Evolutionary conservation across 2,888 invertebrate genomes (phyloP).

Genomic region (Ornithoptera alexandrae): DNA sequence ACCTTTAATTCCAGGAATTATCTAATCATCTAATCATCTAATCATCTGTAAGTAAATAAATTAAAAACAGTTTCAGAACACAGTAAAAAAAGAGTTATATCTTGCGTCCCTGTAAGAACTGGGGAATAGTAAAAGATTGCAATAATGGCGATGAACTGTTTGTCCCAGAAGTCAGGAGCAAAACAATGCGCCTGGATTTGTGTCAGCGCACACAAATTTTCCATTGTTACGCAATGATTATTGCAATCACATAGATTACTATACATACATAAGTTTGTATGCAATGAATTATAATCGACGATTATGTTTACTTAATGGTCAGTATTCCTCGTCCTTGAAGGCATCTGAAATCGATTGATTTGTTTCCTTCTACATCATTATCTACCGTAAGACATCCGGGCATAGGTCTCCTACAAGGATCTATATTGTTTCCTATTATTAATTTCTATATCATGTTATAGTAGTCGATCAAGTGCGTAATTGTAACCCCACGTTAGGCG

Average conservation of each 20-base stretch:
- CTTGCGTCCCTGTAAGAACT: neutral
- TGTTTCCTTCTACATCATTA: too few relatives aligned
- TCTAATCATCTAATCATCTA: too few relatives aligned
- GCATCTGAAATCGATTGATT: too few relatives aligned
- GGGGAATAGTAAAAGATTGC: conserved; percentile 10
- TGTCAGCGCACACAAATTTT: conserved; percentile 2
- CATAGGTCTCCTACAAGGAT: too few relatives aligned
- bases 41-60: neutral
- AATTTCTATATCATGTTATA: too few relatives aligned
- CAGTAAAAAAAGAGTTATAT: neutral
- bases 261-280: neutral
- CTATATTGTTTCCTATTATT: too few relatives aligned
- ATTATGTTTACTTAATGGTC: too few relatives aligned
- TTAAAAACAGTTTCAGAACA: neutral
- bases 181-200: conserved; percentile 14
- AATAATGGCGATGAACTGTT: conserved; percentile 3
- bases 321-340: too few relatives aligned
- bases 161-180: conserved; percentile 2
- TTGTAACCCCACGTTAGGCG: too few relatives aligned
- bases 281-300: neutral
- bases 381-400: too few relatives aligned
- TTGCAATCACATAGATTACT: neutral
- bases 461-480: too few relatives aligned
- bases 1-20: too few relatives aligned
- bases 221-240: neutral